These are phyloP conservation scores for Ceratina australensis DNA, from an alignment of 1,140 invertebrate genomes.

Conservation along the genomic window DNA sequence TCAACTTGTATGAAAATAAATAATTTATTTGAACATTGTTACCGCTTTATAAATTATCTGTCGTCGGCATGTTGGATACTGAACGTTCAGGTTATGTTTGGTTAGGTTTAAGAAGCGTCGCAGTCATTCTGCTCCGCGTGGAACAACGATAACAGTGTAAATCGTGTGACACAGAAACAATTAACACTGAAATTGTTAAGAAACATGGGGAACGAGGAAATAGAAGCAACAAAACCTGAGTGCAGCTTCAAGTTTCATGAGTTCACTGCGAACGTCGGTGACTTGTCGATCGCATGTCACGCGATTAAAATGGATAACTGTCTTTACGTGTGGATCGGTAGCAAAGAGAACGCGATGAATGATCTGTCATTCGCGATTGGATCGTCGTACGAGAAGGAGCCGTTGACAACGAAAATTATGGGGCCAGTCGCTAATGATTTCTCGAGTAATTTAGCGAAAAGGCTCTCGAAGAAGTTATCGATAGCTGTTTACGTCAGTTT, in stretches of 20 bases:
- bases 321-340: conserved; percentile 75
- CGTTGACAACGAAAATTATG: conserved; percentile 74
- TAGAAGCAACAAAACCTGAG: neutral
- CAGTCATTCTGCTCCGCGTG: neutral
- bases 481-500: conserved; percentile 77
- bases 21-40: neutral
- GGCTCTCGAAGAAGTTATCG: conserved; percentile 71
- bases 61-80: neutral
- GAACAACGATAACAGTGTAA: no score
- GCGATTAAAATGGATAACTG: conserved; percentile 75
- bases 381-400: conserved; percentile 65
- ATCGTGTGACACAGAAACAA: neutral
- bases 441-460: conserved; percentile 72
- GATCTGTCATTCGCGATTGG: conserved; percentile 72
- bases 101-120: neutral
- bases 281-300: conserved; percentile 70
- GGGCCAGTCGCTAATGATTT: conserved; percentile 66
- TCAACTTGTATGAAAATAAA: no score
- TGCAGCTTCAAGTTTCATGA: conserved; percentile 72
- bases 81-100: conserved; percentile 12
- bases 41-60: neutral
- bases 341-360: conserved; percentile 64
- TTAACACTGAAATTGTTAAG: neutral
- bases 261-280: conserved; percentile 65
- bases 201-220: conserved; percentile 10